Conservation (phyloP, 2,113 vertebrate species). For the Seriola quinqueradiata region DNA sequence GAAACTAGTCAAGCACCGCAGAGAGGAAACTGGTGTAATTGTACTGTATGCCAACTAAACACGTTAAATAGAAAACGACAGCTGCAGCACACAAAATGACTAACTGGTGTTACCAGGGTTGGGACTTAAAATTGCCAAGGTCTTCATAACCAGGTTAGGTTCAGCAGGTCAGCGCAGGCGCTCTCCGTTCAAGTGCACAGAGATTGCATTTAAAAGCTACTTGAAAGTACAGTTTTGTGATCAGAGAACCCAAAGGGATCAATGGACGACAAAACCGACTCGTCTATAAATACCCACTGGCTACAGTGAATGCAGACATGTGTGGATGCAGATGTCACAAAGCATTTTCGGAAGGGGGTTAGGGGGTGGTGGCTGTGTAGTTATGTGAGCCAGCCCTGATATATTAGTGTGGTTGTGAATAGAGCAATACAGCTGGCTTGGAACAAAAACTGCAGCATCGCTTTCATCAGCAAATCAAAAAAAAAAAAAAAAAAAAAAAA, state of each 20-base stretch:
- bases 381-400: constrained; percentile 78
- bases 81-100: constrained; percentile 28
- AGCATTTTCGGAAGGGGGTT: constrained; percentile 80
- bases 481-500: constrained; percentile 60
- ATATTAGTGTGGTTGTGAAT: constrained; percentile 80
- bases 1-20: constrained; percentile 48
- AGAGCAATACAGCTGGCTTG: constrained; percentile 86
- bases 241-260: constrained; percentile 65
- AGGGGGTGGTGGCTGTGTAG: constrained; percentile 68
- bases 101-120: neutral
- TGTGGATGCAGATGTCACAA: constrained; percentile 87
- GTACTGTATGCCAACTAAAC: constrained; percentile 43
- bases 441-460: constrained; percentile 83
- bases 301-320: constrained; percentile 79
- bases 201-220: constrained; percentile 38
- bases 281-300: constrained; percentile 77
- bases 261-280: constrained; percentile 69
- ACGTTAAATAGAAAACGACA: constrained; percentile 42
- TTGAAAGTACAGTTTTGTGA: constrained; percentile 65
- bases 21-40: constrained; percentile 63
- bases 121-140: constrained; percentile 22
- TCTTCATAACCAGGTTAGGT: constrained; percentile 12
- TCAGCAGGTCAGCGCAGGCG: constrained; percentile 32
- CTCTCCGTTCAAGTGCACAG: constrained; percentile 48
- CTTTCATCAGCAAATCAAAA: constrained; percentile 83